Evolutionary conservation across 2,113 vertebrate genomes (phyloP).

Genomic region (Podiceps cristatus): DNA sequence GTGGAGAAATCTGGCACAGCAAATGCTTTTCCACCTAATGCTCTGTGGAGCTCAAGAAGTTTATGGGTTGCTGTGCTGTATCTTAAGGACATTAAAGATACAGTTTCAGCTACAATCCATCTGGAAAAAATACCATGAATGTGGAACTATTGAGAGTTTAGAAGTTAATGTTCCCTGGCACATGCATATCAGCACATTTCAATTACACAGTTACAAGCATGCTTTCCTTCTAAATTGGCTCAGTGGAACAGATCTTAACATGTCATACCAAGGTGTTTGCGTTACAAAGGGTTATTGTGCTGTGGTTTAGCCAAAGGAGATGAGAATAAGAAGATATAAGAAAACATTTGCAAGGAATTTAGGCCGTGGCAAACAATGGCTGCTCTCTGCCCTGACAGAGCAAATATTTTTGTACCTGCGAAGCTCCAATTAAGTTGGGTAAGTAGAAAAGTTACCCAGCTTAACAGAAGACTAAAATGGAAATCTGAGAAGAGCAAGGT

Average conservation of each 20-base stretch:
- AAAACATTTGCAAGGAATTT: conserved; percentile 36
- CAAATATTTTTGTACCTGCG: conserved; percentile 42
- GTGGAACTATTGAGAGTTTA: conserved; percentile 17
- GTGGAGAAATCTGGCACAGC: conserved; percentile 36
- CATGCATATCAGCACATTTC: not conserved
- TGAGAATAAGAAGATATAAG: not conserved
- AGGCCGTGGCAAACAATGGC: not conserved
- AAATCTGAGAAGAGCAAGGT: not conserved
- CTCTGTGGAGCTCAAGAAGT: conserved; percentile 9
- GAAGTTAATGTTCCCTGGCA: conserved; percentile 46
- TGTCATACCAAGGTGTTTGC: conserved; percentile 14
- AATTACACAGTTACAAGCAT: conserved; percentile 45
- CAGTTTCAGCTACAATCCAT: conserved; percentile 52
- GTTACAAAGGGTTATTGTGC: conserved; percentile 46
- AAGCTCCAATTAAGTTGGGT: conserved; percentile 8
- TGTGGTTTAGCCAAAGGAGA: conserved; percentile 19
- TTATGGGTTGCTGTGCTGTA: conserved; percentile 34
- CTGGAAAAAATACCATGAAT: conserved; percentile 58
- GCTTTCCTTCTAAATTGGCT: conserved; percentile 13
- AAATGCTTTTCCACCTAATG: conserved; percentile 36
- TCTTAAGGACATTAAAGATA: conserved; percentile 58
- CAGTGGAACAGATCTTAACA: conserved; percentile 40
- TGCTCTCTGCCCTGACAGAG: conserved; percentile 11
- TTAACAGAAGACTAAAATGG: conserved; percentile 1
- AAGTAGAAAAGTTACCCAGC: not conserved